Base-by-base conservation (phyloP, 2,797 vertebrate genomes). In the Hippocampus kuda region DNA sequence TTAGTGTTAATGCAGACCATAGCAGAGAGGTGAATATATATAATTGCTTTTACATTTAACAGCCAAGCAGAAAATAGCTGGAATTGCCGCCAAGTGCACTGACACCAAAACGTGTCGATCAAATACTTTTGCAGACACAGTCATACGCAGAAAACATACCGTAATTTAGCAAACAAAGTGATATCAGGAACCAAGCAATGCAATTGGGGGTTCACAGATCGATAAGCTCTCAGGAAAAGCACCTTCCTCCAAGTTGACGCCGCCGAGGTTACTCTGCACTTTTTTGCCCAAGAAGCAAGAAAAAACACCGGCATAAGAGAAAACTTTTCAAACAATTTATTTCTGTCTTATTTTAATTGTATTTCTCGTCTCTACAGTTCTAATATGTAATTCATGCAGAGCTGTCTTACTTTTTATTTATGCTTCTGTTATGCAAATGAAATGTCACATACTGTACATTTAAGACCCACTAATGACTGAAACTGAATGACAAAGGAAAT, bases 241-340 rank as follows among this genome's bases (percentile, higher is more conserved):
- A 65, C 77, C 64, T 79, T 81, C 83, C 76, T 84, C 76, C 71
- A 74, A 75, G 82, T 71, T 82, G 83, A 86, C 73, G 74, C 74
- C 73, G 73, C 0, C 79, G 77, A 73, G 84, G 83, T 83, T 81
- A 79, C 75, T 86, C 84, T 85, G 86, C 78, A 84, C 78, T 82
- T 84, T 84, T 65, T 68, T 10, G 38, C 22, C 38, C 13, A 15
- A 24, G 15, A 9, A 13, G 11, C 5, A 26, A 57, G 13, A 57
- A 5, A 3, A 57, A 57, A 24, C 8, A n/a, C n/a, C n/a, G 34
- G n/a, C 22, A 10, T 54, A 5, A 24, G 53, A 56, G 9, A 26
- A 57, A 27, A 26, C 24, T 13, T 57, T 57, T 56, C 24, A 26
- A 26, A 7, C 20, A 53, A 53, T n/a, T 22, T 51, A 20, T 18